A percentile compares a stretch with the other conserved stretches of the same genome.
These are phyloP conservation scores for Manduca sexta DNA, from an alignment of 1,140 invertebrate genomes.

Conservation along the genomic window DNA sequence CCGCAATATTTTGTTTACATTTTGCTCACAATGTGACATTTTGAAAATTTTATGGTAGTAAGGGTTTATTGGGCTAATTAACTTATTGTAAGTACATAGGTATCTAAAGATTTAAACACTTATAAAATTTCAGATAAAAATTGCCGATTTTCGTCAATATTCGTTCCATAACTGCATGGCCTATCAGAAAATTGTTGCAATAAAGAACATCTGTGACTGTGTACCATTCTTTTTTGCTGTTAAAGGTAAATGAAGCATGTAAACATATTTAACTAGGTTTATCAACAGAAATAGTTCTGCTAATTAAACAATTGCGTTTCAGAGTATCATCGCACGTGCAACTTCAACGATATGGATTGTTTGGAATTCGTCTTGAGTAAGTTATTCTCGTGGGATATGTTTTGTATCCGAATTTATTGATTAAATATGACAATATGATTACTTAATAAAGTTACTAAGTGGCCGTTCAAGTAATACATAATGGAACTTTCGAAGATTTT, in stretches of 20 bases:
- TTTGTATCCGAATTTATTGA: too few species aligned
- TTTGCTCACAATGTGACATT: too few species aligned
- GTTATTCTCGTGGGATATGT: slow-evolving; percentile 18
- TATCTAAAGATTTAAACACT: too few species aligned
- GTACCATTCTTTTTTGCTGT: slow-evolving; percentile 74
- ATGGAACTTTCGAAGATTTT: too few species aligned
- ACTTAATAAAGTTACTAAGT: too few species aligned
- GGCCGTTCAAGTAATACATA: too few species aligned
- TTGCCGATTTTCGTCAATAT: slow-evolving; percentile 65
- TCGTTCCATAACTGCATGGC: slow-evolving; percentile 78
- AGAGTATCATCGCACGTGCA: slow-evolving; percentile 52
- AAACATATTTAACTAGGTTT: neutral
- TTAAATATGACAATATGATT: too few species aligned
- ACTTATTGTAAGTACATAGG: too few species aligned
- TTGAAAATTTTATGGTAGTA: too few species aligned
- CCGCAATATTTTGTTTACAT: too few species aligned
- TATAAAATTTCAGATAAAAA: slow-evolving; percentile 43
- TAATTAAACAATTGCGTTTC: slow-evolving; percentile 21
- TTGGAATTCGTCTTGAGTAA: slow-evolving; percentile 52
- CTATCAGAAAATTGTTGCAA: slow-evolving; percentile 69
- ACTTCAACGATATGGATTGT: slow-evolving; percentile 69
- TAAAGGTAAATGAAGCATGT: slow-evolving; percentile 53
- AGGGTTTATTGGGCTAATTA: too few species aligned
- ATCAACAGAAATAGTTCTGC: neutral
- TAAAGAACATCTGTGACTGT: slow-evolving; percentile 73